Evolutionary conservation across 2,113 vertebrate species (phyloP), one percentile per base, ranked within the genome.

Genomic region (Mandrillus leucophaeus): DNA sequence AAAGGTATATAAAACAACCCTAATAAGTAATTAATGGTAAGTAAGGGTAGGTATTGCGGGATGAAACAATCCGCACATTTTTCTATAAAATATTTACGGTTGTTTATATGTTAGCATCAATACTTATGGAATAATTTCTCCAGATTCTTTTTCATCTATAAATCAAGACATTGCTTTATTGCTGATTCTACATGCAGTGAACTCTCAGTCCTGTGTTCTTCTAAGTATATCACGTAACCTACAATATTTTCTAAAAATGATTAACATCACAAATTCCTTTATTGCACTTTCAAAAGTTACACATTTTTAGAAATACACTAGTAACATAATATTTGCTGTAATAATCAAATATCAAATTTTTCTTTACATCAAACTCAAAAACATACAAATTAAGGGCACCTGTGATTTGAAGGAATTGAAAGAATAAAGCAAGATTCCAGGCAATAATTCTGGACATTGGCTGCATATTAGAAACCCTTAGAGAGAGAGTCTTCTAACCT

Each of bases 31-130:
- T 70, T 81, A 91, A 81, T 48, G 11, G 68, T 27, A 95, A 45
- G 68, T 27, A 95, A 45, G 30, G 4, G 9, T 32, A 90, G 35
- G 8, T 57, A 79, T 88, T 88, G 52, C 27, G 72, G 40, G 16
- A 61, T 61, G n/a, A 85, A 95, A 75, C 45, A 84, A 94, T 76
- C 48, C 72, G 32, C 57, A 35, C 9, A 64, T 95, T 95, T 76
- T 61, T 22, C 50, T 43, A 72, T 85, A 64, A 93, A 88, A 80
- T 95, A 95, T 90, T 90, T 87, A 68, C 8, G 16, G 13, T 84
- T 73, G n/a, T 59, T 78, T 96, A 66, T 73, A 59, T 64, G 16
- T 64, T 85, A 88, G 20, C 43, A 72, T 27, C 10, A 84, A 35
- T 25, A 40, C 16, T 18, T 55, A 57, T 23, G 59, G 40, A 38